These are phyloP conservation scores for Rhinella marina DNA, from an alignment of 2,797 vertebrate species.

Conservation along the genomic window DNA sequence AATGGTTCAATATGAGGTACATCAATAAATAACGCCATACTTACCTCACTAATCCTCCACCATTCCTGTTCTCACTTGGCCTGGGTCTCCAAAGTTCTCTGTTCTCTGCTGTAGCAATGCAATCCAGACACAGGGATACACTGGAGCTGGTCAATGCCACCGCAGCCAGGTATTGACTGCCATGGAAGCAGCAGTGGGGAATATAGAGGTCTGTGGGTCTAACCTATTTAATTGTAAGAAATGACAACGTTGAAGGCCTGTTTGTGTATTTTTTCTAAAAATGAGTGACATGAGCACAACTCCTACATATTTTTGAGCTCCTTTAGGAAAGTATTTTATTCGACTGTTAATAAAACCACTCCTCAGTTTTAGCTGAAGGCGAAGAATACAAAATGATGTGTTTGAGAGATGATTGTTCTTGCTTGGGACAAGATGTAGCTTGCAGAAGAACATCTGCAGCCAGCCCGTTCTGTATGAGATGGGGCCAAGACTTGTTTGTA, in stretches of 20 bases:
- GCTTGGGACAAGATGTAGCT: constrained; percentile 92
- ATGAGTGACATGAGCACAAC: constrained; percentile 7
- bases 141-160: too few relatives aligned
- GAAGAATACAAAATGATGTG: constrained; percentile 80
- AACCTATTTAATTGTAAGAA: too few relatives aligned
- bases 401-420: constrained; percentile 93
- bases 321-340: constrained; percentile 53
- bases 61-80: too few relatives aligned
- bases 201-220: too few relatives aligned
- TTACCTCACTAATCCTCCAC: too few relatives aligned
- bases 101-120: too few relatives aligned
- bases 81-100: too few relatives aligned
- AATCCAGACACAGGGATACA: too few relatives aligned
- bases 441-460: constrained; percentile 95
- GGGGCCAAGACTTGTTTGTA: constrained; percentile 97
- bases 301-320: constrained; percentile 32
- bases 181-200: too few relatives aligned
- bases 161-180: too few relatives aligned
- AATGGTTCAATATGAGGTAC: too few relatives aligned
- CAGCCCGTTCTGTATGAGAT: constrained; percentile 90
- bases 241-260: neutral
- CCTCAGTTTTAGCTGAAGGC: constrained; percentile 80
- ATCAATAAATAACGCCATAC: too few relatives aligned
- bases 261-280: constrained; percentile 1
- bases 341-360: constrained; percentile 53